These are phyloP conservation scores for Erannis defoliaria DNA, from an alignment of 2,888 invertebrate species.

Conservation along the genomic window DNA sequence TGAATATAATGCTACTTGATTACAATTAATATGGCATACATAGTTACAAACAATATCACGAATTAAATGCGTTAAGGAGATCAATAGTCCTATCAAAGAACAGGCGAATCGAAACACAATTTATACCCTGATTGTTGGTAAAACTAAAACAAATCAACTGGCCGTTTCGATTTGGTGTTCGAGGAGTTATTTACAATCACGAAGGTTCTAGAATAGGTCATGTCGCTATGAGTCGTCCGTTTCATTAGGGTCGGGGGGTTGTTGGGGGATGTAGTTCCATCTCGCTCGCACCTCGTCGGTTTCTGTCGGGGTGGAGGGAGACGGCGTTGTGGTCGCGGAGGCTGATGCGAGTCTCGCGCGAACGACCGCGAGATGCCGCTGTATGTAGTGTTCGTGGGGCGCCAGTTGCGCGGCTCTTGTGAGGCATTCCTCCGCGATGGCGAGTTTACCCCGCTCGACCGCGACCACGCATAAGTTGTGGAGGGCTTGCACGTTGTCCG, in stretches of 20 bases:
- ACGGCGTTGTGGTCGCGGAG: constrained; percentile 44
- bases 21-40: constrained; percentile 68
- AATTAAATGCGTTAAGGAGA: constrained; percentile 39
- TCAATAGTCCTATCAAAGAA: constrained; percentile 32
- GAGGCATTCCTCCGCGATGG: constrained; percentile 94
- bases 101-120: constrained; percentile 40
- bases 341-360: constrained; percentile 85
- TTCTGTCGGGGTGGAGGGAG: constrained; percentile 49
- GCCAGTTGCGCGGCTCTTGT: constrained; percentile 93
- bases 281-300: constrained; percentile 75
- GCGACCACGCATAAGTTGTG: constrained; percentile 99
- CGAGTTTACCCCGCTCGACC: constrained; percentile 95
- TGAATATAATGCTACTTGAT: constrained; percentile 73
- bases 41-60: constrained; percentile 55
- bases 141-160: constrained; percentile 38
- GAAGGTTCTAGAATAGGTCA: constrained; percentile 9
- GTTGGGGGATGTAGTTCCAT: constrained; percentile 84
- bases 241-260: constrained; percentile 81
- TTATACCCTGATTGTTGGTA: constrained; percentile 47
- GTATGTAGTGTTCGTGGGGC: constrained; percentile 96
- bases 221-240: constrained; percentile 70
- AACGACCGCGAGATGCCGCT: constrained; percentile 96
- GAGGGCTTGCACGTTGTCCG: constrained; percentile 96
- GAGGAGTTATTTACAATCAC: constrained; percentile 30
- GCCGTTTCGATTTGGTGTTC: constrained; percentile 44